phyloP scores from a whole-genome alignment of 1,140 invertebrate genomes.

The Drosophila melanogaster region Release_6_plus_ISO1_MT NT_033779.5:957501-958000 shows the following conservation, averaged over 20 bases:
- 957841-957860: slow-evolving; percentile 54
- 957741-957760: slow-evolving; percentile 59
- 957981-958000: slow-evolving; percentile 63
- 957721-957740: slow-evolving; percentile 31
- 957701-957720: slow-evolving; percentile 1
- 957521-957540: background rate
- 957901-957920: background rate
- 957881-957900: slow-evolving; percentile 67
- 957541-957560: slow-evolving; percentile 18
- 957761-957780: slow-evolving; percentile 79
- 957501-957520: slow-evolving; percentile 70
- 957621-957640: slow-evolving; percentile 70
- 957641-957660: slow-evolving; percentile 66
- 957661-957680: slow-evolving; percentile 18
- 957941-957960: slow-evolving; percentile 50
- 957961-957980: slow-evolving; percentile 60
- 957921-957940: slow-evolving; percentile 30
- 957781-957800: slow-evolving; percentile 45
- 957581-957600: slow-evolving; percentile 81
- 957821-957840: slow-evolving; percentile 28
- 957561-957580: slow-evolving; percentile 82
- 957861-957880: slow-evolving; percentile 74
- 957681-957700: slow-evolving; percentile 1
- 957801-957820: slow-evolving; percentile 50
- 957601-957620: slow-evolving; percentile 74